Percentiles rank a stretch among this genome's conserved stretches.
Evolutionary conservation across 2,797 vertebrate species (phyloP).

Genomic region (Chaetophractus vellerosus): DNA sequence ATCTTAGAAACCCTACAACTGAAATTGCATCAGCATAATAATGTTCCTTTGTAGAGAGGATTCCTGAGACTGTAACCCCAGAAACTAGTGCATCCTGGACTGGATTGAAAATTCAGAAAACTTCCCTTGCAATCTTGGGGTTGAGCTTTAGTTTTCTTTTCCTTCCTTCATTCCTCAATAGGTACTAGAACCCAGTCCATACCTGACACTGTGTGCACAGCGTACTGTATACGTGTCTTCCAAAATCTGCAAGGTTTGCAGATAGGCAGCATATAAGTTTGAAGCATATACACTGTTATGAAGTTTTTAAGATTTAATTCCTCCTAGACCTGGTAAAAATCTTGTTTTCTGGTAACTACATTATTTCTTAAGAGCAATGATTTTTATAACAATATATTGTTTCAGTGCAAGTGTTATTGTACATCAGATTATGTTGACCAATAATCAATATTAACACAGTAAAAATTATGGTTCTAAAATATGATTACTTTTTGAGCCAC

Average conservation of each 20-base stretch:
- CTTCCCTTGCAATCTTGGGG: slow-evolving; percentile 90
- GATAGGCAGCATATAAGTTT: slow-evolving; percentile 94
- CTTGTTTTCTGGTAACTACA: not conserved
- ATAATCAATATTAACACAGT: not conserved
- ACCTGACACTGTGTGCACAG: slow-evolving; percentile 94
- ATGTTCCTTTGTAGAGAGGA: slow-evolving; percentile 95
- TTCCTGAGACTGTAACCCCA: slow-evolving; percentile 94
- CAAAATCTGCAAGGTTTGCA: slow-evolving; percentile 89
- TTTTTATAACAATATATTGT: slow-evolving; percentile 9
- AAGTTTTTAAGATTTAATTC: not conserved
- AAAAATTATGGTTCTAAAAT: not conserved
- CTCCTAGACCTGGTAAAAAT: not conserved
- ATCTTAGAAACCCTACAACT: slow-evolving; percentile 90
- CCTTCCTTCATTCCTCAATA: slow-evolving; percentile 92
- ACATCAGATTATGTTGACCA: not conserved
- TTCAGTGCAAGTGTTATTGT: not conserved
- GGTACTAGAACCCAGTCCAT: slow-evolving; percentile 96
- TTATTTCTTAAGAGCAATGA: not conserved
- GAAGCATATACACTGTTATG: slow-evolving; percentile 85
- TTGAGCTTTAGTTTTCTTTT: slow-evolving; percentile 78
- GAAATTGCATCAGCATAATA: slow-evolving; percentile 94
- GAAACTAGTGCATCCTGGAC: slow-evolving; percentile 89
- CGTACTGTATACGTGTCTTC: slow-evolving; percentile 87
- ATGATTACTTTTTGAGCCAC: not conserved
- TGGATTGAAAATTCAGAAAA: slow-evolving; percentile 92